A percentile compares a stretch with the other conserved stretches of the same genome.
Evolutionary conservation across 2,797 vertebrate species (phyloP).

Genomic region (Lacerta bilineata): DNA sequence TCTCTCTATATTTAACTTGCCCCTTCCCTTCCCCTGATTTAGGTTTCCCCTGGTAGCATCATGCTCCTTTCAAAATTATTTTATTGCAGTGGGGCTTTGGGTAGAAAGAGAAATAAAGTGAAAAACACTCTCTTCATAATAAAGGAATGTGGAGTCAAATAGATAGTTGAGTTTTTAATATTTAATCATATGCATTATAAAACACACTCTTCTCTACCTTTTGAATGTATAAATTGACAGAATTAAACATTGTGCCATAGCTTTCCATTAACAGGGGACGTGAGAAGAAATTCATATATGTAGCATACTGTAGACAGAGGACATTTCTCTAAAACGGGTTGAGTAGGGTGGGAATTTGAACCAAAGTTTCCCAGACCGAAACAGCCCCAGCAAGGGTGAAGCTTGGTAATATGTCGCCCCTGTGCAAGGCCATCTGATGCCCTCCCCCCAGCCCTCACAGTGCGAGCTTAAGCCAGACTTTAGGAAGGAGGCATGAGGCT

Average conservation of each 20-base stretch:
- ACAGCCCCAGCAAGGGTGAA: too few relatives aligned
- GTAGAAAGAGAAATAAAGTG: conserved; percentile 66
- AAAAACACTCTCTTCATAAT: background rate
- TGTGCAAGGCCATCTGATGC: too few relatives aligned
- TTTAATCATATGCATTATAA: conserved; percentile 16
- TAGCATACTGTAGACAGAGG: background rate
- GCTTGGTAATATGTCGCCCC: too few relatives aligned
- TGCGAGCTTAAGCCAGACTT: too few relatives aligned
- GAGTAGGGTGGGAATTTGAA: background rate
- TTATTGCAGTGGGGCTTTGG: conserved; percentile 71
- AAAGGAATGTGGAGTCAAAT: conserved; percentile 13
- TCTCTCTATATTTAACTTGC: conserved; percentile 67
- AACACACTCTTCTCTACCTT: background rate
- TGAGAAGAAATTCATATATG: background rate
- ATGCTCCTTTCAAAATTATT: conserved; percentile 62
- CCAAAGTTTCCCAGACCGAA: background rate
- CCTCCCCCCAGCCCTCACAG: too few relatives aligned
- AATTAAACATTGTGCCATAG: background rate
- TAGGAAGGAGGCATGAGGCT: too few relatives aligned
- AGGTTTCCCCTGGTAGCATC: conserved; percentile 65
- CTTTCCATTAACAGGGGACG: background rate
- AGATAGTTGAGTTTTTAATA: conserved; percentile 2
- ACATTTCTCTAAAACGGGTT: background rate
- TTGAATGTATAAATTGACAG: conserved; percentile 15
- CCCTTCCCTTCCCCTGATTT: conserved; percentile 61